Evolutionary conservation across 2,888 invertebrate genomes (phyloP), one percentile per base, ranked within the genome.

Genomic region (Lasioglossum calceatum): DNA sequence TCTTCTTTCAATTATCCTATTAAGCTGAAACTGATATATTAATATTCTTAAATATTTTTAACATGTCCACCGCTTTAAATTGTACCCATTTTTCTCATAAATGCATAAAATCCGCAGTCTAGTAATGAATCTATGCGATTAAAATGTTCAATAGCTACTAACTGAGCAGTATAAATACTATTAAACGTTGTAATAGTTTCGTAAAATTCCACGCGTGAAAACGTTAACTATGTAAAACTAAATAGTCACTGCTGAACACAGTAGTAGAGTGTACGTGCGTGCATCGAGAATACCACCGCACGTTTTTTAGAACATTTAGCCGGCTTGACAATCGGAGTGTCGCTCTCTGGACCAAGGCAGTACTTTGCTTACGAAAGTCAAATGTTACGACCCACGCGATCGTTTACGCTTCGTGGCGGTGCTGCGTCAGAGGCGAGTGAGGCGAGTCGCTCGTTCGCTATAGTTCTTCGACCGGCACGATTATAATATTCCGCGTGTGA

Each of bases 351-450:
- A 80, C 67, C 47, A n/a, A 54, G 36, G 8, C 47, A 23, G 67
- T n/a, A 74, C 76, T 74, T 64, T 42, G 74, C 64, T 70, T 54
- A 83, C 61, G 61, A 75, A 61, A 80, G 54, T 47, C 27, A 64
- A 50, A 73, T 27, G 54, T 27, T 54, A 77, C 77, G 36, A 72
- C 85, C 81, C 70, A 85, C 83, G 70, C 88, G 44, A 75, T 73
- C 47, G 44, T 87, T 72, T 50, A 77, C 58, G 78, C 32, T 77
- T 77, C 72, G 72, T 70, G 77, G 39, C n/a, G 44, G 74, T 58
- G 72, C 73, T 72, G 47, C 73, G 82, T 79, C 73, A 61, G 27
- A 58, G 14, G 23, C 79, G 19, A 78, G 39, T 80, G 19, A 58
- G 14, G 32, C 79, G 19, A 79, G 39, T 80, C 32, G 44, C 50